Evolutionary conservation across 1,140 invertebrate genomes (phyloP).

Genomic region (Diplogasteroides magnus): DNA sequence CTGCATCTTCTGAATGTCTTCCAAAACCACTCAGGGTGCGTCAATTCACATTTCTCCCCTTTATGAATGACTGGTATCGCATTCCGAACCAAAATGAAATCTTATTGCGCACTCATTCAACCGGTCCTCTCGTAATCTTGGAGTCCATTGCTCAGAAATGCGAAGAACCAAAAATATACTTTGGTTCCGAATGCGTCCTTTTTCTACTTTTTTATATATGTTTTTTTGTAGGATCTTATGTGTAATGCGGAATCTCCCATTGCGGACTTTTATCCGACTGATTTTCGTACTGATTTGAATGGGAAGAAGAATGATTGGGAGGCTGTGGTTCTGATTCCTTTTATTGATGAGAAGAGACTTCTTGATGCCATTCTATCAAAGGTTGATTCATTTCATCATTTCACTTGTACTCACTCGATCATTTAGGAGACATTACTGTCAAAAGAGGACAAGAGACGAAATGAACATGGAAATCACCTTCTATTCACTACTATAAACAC

Average conservation of each 20-base stretch:
- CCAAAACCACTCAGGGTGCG: conserved; percentile 73
- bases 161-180: no score
- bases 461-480: conserved; percentile 77
- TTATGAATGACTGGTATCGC: no score
- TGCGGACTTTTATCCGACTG: conserved; percentile 78
- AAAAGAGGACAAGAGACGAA: conserved; percentile 69
- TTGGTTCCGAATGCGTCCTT: no score
- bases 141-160: no score
- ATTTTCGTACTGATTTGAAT: conserved; percentile 77
- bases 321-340: conserved; percentile 89
- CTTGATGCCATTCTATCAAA: conserved; percentile 72
- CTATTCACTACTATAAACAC: conserved; percentile 62
- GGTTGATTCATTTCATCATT: conserved; percentile 58
- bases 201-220: no score
- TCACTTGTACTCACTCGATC: not conserved
- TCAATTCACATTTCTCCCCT: no score
- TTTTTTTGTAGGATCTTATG: conserved; percentile 68
- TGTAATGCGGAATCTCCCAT: conserved; percentile 72
- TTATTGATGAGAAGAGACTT: conserved; percentile 78
- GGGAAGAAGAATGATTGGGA: conserved; percentile 95
- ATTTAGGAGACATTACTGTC: conserved; percentile 60
- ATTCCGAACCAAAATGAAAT: no score
- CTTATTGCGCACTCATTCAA: no score
- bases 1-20: conserved; percentile 70
- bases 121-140: no score